Evolutionary conservation across 2,113 vertebrate species (phyloP).

Genomic region (Eidolon helvum): DNA sequence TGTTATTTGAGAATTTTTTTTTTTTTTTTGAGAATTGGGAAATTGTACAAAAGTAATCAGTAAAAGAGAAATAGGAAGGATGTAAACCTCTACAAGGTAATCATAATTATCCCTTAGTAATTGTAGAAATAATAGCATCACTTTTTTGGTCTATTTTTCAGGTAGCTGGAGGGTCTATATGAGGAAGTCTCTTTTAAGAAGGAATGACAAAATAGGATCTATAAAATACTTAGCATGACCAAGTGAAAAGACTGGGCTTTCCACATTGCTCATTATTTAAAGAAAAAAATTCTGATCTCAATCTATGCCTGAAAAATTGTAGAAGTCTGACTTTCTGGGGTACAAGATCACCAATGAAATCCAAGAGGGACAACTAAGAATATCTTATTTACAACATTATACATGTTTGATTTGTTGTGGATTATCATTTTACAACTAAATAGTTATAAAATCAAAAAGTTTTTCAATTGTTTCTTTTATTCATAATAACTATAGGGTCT

Average conservation of each 20-base stretch:
- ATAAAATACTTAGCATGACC: not conserved
- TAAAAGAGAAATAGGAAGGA: not conserved
- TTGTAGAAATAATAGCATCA: not conserved
- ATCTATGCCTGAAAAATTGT: not conserved
- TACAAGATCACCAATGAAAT: rapidly evolving
- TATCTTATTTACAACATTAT: not conserved
- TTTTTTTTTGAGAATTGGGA: not conserved
- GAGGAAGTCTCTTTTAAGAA: not conserved
- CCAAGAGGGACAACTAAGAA: not conserved
- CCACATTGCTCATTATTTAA: not conserved
- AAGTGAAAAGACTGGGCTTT: not conserved
- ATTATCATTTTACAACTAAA: not conserved
- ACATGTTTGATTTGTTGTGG: not conserved
- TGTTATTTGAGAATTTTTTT: not conserved
- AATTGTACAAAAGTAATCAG: not conserved
- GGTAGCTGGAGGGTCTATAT: not conserved
- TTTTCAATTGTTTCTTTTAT: not conserved
- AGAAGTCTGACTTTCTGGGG: not conserved
- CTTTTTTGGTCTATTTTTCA: not conserved
- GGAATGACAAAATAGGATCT: not conserved
- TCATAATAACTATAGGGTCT: not conserved
- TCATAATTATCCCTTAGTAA: not conserved
- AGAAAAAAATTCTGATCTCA: not conserved
- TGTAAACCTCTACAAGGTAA: not conserved
- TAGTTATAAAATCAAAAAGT: not conserved